Evolutionary conservation across 2,797 vertebrate species (phyloP).

Genomic region (Pseudotriccus pelzelni): DNA sequence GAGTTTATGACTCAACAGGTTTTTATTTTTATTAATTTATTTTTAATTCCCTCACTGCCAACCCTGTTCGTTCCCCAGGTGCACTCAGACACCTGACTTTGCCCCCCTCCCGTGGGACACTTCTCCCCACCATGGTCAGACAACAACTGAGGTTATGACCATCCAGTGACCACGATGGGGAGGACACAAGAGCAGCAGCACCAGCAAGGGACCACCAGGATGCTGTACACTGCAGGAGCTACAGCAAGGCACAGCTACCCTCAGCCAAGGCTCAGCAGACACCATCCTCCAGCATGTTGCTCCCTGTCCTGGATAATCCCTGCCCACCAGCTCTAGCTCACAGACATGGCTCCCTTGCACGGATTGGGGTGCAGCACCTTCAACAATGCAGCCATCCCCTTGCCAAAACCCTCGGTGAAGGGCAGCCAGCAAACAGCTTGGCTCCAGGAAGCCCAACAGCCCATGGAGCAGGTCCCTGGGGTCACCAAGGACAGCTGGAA

Average conservation of each 20-base stretch:
- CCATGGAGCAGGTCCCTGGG: fast-evolving
- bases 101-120: fast-evolving
- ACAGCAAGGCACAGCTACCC: background rate
- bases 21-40: background rate
- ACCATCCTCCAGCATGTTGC: background rate
- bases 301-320: background rate
- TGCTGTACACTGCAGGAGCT: background rate
- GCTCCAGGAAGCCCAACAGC: background rate
- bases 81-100: background rate
- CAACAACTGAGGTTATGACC: background rate
- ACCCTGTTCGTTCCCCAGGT: background rate
- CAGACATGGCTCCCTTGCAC: fast-evolving
- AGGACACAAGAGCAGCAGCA: background rate
- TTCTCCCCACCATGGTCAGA: background rate
- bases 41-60: background rate
- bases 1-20: conserved; percentile 32
- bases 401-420: background rate
- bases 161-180: fast-evolving
- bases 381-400: fast-evolving
- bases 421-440: background rate
- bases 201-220: background rate
- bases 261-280: background rate
- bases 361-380: background rate
- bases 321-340: background rate
- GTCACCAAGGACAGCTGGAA: background rate